Base-by-base conservation (phyloP, 2,113 vertebrate species). In the Dipodomys spectabilis region DNA sequence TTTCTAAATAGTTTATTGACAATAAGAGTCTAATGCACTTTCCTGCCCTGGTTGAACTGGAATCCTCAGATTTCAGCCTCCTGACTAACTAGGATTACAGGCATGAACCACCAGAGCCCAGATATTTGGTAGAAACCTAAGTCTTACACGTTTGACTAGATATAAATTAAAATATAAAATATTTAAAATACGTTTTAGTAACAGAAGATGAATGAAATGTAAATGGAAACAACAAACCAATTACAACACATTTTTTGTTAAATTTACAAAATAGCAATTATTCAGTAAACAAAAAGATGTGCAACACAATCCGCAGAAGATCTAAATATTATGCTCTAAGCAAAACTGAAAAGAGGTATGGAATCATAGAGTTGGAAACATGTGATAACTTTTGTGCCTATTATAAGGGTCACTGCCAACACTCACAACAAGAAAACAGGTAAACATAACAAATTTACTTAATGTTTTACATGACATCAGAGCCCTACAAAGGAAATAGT, bases 311-410 rank as follows among this genome's bases (percentile, higher is more conserved):
- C 65, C 60, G 2, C 6, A 82, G 71, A 35, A 2, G 44, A 44
- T 49, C 69, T 81, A 85, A 81, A 83, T 62, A 87, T 28, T 69
- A 6, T 93, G 13, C n/a, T 91, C 19, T 60, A 88, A 77, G 67
- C 44, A 22, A 85, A 81, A 73, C 27, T 68, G 4, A 84, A 83
- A 45, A 83, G 67, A 64, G 28, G 27, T 68, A 82, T 53, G 60
- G 25, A 72, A 81, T 81, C 30, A 35, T 30, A n/a, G 6, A 7
- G 9, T 1, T 9, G 16, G 9, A 85, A 45, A 62, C 0, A 2
- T 62, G 30, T 53, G 53, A 53, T 65, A 18, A 2, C 20, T 53
- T 89, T 72, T 7, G 71, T 28, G 23, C 18, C 9, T 19, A 65
- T 84, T 5, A 27, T 35, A 27, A 82, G 6, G 9, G 11, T 35